A percentile compares a stretch with the other conserved stretches of the same genome.
phyloP scores from a whole-genome alignment of 2,113 vertebrate species.

The Lophius piscatorius region DNA sequence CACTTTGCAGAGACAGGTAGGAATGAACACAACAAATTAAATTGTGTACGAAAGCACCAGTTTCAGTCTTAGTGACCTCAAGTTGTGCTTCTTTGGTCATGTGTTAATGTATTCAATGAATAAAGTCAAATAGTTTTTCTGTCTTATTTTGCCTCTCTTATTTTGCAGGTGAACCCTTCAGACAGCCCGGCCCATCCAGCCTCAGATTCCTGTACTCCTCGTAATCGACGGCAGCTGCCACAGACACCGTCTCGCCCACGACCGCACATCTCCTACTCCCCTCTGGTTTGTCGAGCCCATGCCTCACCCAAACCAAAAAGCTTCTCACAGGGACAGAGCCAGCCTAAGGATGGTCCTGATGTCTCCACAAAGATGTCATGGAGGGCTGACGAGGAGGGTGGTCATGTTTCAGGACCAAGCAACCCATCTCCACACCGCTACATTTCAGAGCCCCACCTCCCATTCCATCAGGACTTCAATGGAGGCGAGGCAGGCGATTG shows the following conservation, averaged over 20 bases:
- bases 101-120: too few relatives aligned
- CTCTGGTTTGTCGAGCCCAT: constrained; percentile 85
- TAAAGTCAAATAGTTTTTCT: too few relatives aligned
- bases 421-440: constrained; percentile 90
- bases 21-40: neutral
- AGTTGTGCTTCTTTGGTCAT: neutral
- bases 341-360: constrained; percentile 56
- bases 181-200: constrained; percentile 87
- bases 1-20: constrained; percentile 83
- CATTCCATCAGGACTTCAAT: constrained; percentile 87
- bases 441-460: constrained; percentile 96
- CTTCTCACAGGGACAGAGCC: constrained; percentile 68
- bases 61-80: neutral
- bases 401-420: constrained; percentile 65
- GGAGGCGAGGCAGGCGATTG: constrained; percentile 82
- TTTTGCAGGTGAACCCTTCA: constrained; percentile 83
- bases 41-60: neutral
- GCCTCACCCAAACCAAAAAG: constrained; percentile 70
- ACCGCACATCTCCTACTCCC: constrained; percentile 93
- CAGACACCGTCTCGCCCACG: constrained; percentile 92
- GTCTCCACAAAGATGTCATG: constrained; percentile 34
- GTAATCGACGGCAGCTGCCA: constrained; percentile 92
- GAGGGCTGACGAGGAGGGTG: constrained; percentile 76
- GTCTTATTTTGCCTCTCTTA: too few relatives aligned
- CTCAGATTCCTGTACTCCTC: constrained; percentile 89